phyloP scores from a whole-genome alignment of 1,140 invertebrate genomes.

The Bombus waltoni region DNA sequence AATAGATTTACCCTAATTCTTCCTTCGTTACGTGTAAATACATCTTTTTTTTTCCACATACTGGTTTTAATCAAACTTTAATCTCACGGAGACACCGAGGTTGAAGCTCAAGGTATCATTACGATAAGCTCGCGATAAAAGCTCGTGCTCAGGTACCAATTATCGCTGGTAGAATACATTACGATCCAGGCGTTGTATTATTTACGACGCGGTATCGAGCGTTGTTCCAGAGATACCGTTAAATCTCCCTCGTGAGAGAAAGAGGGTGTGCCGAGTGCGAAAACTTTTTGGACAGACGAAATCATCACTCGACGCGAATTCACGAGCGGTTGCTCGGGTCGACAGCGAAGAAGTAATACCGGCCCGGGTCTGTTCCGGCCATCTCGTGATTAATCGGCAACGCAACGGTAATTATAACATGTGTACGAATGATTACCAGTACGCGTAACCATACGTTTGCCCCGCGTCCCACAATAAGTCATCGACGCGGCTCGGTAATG shows the following conservation, averaged over 20 bases:
- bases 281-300: slow-evolving; percentile 11
- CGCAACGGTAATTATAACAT: slow-evolving; percentile 68
- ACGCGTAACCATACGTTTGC: slow-evolving; percentile 64
- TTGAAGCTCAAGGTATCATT: background rate
- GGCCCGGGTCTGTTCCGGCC: background rate
- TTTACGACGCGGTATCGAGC: slow-evolving; percentile 14
- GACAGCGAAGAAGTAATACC: too few relatives aligned
- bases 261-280: background rate
- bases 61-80: too few relatives aligned
- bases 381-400: slow-evolving; percentile 58
- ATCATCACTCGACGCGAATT: slow-evolving; percentile 30
- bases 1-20: too few relatives aligned
- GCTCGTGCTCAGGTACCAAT: slow-evolving; percentile 11
- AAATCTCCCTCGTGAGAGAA: background rate
- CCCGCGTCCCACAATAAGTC: slow-evolving; percentile 58
- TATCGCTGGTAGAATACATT: background rate
- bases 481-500: slow-evolving; percentile 58
- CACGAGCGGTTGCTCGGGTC: background rate
- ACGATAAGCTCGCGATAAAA: slow-evolving; percentile 9
- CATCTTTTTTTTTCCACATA: too few relatives aligned
- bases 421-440: slow-evolving; percentile 63
- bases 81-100: too few relatives aligned
- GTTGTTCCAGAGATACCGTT: slow-evolving; percentile 14
- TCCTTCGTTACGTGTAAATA: too few relatives aligned
- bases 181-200: background rate